Conservation (phyloP, 2,797 vertebrate species). For the Eidolon dupreanum region DNA sequence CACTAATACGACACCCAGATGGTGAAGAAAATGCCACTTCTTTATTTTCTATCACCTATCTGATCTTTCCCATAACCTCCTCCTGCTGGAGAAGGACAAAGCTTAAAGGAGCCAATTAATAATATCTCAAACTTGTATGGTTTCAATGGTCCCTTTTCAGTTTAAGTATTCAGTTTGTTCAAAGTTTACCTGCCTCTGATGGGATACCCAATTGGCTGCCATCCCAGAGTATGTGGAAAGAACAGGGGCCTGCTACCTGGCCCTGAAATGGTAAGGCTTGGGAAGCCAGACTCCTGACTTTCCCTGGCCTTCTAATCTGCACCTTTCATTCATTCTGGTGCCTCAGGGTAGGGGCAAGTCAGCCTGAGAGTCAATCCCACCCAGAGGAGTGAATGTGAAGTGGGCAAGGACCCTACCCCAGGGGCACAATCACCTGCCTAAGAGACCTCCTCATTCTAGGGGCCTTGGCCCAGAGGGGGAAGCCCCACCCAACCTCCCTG, state of each 20-base stretch:
- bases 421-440: background rate
- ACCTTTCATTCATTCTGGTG: too few relatives aligned
- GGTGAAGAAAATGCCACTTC: background rate
- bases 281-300: background rate
- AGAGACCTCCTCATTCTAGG: background rate
- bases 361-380: background rate
- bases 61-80: background rate
- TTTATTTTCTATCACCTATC: background rate
- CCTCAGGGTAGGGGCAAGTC: background rate
- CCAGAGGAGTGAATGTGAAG: background rate
- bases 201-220: background rate
- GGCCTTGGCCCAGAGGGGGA: background rate
- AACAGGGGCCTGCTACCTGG: background rate
- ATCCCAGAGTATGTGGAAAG: background rate
- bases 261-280: background rate
- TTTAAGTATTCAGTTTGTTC: background rate
- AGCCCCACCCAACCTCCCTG: background rate
- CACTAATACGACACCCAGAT: background rate
- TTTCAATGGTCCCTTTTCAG: background rate
- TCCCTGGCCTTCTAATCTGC: background rate
- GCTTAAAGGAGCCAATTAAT: background rate
- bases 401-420: background rate
- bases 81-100: background rate
- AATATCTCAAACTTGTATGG: background rate
- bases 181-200: background rate